These are phyloP conservation scores for Oreochromis grahami DNA, from an alignment of 2,797 vertebrate species.

Conservation along the genomic window DNA sequence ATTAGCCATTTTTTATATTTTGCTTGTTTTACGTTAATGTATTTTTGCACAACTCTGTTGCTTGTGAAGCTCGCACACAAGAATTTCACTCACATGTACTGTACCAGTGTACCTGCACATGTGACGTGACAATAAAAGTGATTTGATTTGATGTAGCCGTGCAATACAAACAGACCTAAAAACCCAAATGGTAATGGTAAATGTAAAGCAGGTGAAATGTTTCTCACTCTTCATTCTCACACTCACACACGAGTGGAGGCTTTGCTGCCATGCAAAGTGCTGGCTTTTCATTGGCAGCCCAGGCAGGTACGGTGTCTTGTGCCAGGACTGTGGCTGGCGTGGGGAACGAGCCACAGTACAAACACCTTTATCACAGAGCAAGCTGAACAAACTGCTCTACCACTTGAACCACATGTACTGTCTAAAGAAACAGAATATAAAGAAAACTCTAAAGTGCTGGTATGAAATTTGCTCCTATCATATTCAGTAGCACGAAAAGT, in stretches of 20 bases:
- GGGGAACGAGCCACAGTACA: background rate
- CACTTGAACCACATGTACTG: accelerated
- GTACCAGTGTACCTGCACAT: too few species aligned
- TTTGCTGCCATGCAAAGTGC: background rate
- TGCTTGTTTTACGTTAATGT: too few species aligned
- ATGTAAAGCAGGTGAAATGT: background rate
- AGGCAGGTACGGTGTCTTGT: background rate
- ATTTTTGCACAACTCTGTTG: too few species aligned
- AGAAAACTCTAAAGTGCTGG: background rate
- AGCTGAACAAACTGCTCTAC: background rate
- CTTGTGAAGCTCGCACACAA: too few species aligned
- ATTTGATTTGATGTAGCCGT: too few species aligned
- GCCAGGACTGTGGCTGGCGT: background rate
- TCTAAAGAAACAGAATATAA: background rate
- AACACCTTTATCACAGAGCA: background rate
- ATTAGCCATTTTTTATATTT: too few species aligned
- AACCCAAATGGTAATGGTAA: background rate
- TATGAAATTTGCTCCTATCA: background rate
- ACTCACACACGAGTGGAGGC: background rate
- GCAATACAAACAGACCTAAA: background rate
- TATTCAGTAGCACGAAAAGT: background rate
- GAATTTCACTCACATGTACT: too few species aligned
- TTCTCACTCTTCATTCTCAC: background rate
- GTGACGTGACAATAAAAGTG: too few species aligned
- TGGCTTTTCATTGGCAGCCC: background rate